Evolutionary conservation across 2,113 vertebrate genomes (phyloP), one percentile per base, ranked within the genome.

Genomic region (Psephotus haematonotus): DNA sequence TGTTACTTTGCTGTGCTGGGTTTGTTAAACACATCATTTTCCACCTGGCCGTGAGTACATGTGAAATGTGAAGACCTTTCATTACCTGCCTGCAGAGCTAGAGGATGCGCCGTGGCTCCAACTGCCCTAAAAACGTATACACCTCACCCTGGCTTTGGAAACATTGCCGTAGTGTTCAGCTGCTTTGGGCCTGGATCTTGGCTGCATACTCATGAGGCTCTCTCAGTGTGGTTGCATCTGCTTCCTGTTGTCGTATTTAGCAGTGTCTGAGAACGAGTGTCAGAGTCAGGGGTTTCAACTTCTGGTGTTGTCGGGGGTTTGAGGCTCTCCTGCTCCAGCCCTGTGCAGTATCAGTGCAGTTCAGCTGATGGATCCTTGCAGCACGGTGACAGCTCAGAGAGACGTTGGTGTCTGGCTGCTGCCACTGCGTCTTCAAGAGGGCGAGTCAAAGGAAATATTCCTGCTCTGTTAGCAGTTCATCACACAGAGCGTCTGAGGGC

Each of bases 141-240:
- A 6, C 15, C 55, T 76, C 3, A 0, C 5, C 13, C 55, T 31
- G 77, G 5, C 29, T 17, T 49, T 70, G 47, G 44, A 23, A n/a
- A 15, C 2, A 8, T 10, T 43, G 35, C 47, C 0, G 0, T n/a
- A 4, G 6, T 7, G 23, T 7, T 25, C 4, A 12, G 49, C 5
- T 6, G 60, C 28, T 39, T 25, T 35, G 57, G 24, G 22, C 16
- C 25, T 25, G 31, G n/a, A 8, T 67, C 77, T 52, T 47, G 4
- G 41, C 50, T 78, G 47, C 1, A 0, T 8, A 0, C 43, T 65
- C 43, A 41, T 6, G 4, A 15, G 63, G 17, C 33, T 37, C n/a
- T 41, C 35, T 43, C 47, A 5, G 60, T 0, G 3, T 20, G 59
- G 33, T 0, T 88, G 57, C 25, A 0, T 8, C 71, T 41, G 60